A percentile compares a stretch with the other conserved stretches of the same genome.
These are phyloP conservation scores for Malaclemys terrapin DNA, from an alignment of 2,113 vertebrate genomes.

Conservation along the genomic window DNA sequence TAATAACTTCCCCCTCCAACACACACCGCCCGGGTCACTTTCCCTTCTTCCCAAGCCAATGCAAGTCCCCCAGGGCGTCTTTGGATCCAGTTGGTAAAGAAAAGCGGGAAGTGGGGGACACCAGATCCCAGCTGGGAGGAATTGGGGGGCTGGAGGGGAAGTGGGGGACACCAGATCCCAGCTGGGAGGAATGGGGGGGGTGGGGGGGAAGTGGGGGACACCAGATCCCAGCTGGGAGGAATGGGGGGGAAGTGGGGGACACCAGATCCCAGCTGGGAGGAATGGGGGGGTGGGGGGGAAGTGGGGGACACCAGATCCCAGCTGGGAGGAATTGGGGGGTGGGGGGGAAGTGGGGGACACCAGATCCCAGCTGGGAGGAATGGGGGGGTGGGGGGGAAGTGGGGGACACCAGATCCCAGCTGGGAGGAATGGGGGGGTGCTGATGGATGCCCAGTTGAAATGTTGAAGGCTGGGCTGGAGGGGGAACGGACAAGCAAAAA, in stretches of 20 bases:
- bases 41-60: background rate
- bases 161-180: no score
- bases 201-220: no score
- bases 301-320: background rate
- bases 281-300: background rate
- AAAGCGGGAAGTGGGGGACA: background rate
- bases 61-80: background rate
- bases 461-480: background rate
- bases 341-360: no score
- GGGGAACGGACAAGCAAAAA: background rate
- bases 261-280: no score
- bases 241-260: no score
- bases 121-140: background rate
- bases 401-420: background rate
- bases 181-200: no score
- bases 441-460: background rate
- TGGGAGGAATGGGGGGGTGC: background rate
- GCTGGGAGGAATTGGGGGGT: background rate
- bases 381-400: background rate
- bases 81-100: background rate
- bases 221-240: no score
- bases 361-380: no score
- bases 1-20: background rate
- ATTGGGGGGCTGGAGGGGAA: no score
- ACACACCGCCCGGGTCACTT: background rate